Base-by-base conservation (phyloP, 1,140 invertebrate genomes). In the Calycopis cecrops region DNA sequence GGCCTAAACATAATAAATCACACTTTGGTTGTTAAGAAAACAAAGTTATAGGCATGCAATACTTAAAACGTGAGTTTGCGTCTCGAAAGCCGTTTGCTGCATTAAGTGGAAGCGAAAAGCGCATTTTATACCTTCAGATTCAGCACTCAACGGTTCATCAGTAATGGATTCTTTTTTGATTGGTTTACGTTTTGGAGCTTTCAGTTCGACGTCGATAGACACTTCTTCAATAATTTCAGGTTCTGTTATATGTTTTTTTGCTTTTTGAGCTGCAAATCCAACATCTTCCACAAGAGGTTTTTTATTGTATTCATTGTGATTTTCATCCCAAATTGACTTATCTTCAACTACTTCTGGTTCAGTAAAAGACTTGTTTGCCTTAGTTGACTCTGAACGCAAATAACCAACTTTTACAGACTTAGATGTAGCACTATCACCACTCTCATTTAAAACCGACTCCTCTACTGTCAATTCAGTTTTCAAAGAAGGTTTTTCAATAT, bases 181-280 rank as follows among this genome's bases (percentile, higher is more conserved):
- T 10, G 80, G 81, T 73, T 85, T 87, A 67, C 76, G 80, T 73
- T 89, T 90, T 48, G 90, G 78, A 16, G 89, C 81, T 73, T 89
- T 89, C 4, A 90, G 73, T 35, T 82, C 69, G 52, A 76, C 73
- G 16, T 82, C 73, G 11, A 84, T 71, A n/a, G 73, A 37, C 4
- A 79, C 66, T 62, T 87, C 81, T 66, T 85, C 76, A 17, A 75
- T 68, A 4, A 58, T 57, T 70, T 87, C 84, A 34, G 79, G 76
- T 60, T 82, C 75, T 35, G 84, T 80, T 35, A 62, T 51, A 28
- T 62, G 59, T 38, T 76, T 84, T 54, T 70, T 60, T 37, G 61
- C 65, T 28, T 63, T 63, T 54, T 74, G 63, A 48, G 59, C 55
- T 53, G 75, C 72, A 35, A 35, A 61, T 4, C 66, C 55, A 7